These are phyloP conservation scores for Parazoanthus swiftii DNA, from an alignment of 92 coral and sea anemone species.

Conservation along the genomic window DNA sequence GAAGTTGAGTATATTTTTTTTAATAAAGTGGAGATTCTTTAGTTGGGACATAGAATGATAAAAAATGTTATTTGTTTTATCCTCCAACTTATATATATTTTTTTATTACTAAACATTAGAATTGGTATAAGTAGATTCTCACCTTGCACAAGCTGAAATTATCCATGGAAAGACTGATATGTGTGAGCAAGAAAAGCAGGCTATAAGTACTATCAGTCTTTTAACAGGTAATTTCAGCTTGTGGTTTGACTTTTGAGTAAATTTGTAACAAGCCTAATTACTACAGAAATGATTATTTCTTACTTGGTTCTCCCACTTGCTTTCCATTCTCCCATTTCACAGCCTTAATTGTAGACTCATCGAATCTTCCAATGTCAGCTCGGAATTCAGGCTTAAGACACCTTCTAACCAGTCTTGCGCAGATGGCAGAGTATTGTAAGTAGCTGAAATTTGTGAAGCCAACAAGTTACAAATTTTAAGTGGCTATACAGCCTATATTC, in stretches of 20 bases:
- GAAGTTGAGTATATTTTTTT: no score
- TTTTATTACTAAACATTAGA: no score
- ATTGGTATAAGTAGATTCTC: no score
- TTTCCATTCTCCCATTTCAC: conserved; percentile 95
- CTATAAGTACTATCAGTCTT: no score
- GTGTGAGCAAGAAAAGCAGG: no score
- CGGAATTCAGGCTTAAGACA: conserved; percentile 92
- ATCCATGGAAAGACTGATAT: no score
- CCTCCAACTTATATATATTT: no score
- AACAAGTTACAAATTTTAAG: not conserved
- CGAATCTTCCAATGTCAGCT: conserved; percentile 71
- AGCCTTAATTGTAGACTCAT: conserved; percentile 81
- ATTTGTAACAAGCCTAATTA: not conserved
- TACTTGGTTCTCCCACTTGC: conserved; percentile 80
- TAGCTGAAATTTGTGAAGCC: conserved; percentile 55
- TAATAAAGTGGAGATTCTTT: no score
- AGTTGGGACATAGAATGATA: no score
- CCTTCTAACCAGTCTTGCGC: conserved; percentile 93
- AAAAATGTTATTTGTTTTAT: no score
- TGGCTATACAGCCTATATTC: no score
- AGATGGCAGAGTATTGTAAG: conserved; percentile 88
- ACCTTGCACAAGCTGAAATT: no score
- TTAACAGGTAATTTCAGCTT: not conserved
- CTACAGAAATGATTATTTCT: conserved; percentile 16
- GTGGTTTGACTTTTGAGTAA: not conserved